Conservation (phyloP, 2,888 invertebrate species). For the Schizotus pectinicornis region DNA sequence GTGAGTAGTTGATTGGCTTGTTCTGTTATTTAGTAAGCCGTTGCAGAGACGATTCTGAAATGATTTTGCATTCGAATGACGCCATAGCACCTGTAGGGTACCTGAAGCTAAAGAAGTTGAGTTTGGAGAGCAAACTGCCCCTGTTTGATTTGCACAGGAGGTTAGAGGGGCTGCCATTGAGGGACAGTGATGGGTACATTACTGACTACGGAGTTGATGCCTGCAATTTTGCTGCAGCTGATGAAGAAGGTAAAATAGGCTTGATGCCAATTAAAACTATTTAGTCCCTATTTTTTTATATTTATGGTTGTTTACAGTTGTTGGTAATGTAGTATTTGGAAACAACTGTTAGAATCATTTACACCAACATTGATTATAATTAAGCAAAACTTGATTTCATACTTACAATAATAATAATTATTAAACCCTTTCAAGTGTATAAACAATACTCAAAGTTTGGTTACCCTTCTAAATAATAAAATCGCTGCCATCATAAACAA, state of each 20-base stretch:
- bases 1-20: slow-evolving; percentile 66
- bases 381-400: no score
- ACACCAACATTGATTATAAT: no score
- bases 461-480: no score
- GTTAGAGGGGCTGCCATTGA: slow-evolving; percentile 52
- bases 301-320: no score
- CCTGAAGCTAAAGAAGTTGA: slow-evolving; percentile 83
- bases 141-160: slow-evolving; percentile 49
- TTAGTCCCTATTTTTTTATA: neutral
- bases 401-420: no score
- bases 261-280: no score
- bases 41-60: slow-evolving; percentile 82
- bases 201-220: slow-evolving; percentile 55
- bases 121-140: slow-evolving; percentile 72
- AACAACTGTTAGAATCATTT: no score
- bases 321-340: no score
- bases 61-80: slow-evolving; percentile 89
- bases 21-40: neutral
- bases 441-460: no score
- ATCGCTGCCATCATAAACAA: no score
- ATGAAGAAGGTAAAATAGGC: slow-evolving; percentile 15
- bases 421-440: no score
- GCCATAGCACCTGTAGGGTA: slow-evolving; percentile 95
- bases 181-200: slow-evolving; percentile 54
- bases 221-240: slow-evolving; percentile 39